Evolutionary conservation across 2,888 invertebrate species (phyloP), one percentile per base, ranked within the genome.

Genomic region (Ecliptopera silaceata): DNA sequence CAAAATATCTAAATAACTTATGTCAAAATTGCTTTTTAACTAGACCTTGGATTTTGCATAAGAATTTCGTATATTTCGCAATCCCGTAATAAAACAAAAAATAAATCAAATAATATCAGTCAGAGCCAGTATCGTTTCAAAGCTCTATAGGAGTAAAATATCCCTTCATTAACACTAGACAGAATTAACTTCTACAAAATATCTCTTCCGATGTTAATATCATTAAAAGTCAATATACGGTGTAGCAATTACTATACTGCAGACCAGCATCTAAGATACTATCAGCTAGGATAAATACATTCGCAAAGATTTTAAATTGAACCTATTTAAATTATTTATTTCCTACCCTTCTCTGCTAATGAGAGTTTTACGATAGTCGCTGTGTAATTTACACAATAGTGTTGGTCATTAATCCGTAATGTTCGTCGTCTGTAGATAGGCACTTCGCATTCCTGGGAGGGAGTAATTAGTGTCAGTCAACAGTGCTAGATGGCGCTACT

Each of bases 251-350:
- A 17, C 41, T 41, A 50, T 18, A 39, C 46, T 49, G 36, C 44
- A 45, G 42, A 46, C 46, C 26, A 34, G 39, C 47, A 49, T 45
- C 31, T 51, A 18, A 57, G 56, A 67, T 65, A 18, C 42, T 61
- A 64, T 66, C 64, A 34, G 1, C 6, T 6, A 22, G 63, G 65
- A 68, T 59, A 59, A 62, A 66, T 64, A 59, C 36, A 60, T 56
- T 61, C 58, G 39, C 43, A 10, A 63, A 42, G 38, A 44, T 61
- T 68, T 66, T 64, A 66, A 64, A 68, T 62, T 47, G 56, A 60
- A 54, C 44, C 59, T 53, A 66, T 66, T 65, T 50, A 52, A 56
- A 60, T 61, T 52, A 61, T 62, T 55, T 54, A 63, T 56, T 39
- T 51, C 47, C 57, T 48, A 48, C 22, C 42, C 32, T 49, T 48